A percentile compares a stretch with the other conserved stretches of the same genome.
Evolutionary conservation across 2,888 invertebrate species (phyloP).

Genomic region (Nineta flava): DNA sequence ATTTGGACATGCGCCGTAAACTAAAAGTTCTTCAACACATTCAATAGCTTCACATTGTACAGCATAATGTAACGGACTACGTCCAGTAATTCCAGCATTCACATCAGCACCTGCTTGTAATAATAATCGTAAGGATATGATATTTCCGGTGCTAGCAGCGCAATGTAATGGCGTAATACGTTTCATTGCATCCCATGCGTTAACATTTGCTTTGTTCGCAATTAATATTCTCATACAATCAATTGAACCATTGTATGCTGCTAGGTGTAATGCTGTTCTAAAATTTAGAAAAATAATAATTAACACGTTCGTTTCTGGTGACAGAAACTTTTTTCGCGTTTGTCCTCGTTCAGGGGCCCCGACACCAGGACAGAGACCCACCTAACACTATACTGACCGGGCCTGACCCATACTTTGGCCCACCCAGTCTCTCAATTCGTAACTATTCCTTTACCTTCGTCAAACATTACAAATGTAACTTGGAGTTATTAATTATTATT

Average conservation of each 20-base stretch:
- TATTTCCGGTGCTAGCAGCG: conserved; percentile 50
- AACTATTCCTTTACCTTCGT: too few species aligned
- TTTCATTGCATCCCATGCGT: conserved; percentile 52
- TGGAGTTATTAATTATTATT: too few species aligned
- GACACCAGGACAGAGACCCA: too few species aligned
- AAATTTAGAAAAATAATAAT: conserved; percentile 9
- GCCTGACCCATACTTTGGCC: too few species aligned
- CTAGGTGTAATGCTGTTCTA: conserved; percentile 59
- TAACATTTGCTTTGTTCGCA: conserved; percentile 47
- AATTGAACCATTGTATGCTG: conserved; percentile 57
- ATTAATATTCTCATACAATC: conserved; percentile 56
- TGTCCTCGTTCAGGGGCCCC: too few species aligned
- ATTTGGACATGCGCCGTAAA: conserved; percentile 67
- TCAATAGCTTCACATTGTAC: conserved; percentile 59
- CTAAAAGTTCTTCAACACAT: conserved; percentile 55
- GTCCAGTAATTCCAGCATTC: conserved; percentile 49
- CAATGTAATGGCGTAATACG: conserved; percentile 63
- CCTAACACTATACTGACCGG: too few species aligned
- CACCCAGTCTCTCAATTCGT: too few species aligned
- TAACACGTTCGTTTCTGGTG: background rate
- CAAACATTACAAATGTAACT: too few species aligned
- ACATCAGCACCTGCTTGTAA: conserved; percentile 61
- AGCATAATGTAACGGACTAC: conserved; percentile 71
- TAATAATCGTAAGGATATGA: conserved; percentile 44
- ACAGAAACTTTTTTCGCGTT: too few species aligned